Conservation (phyloP, 1,140 invertebrate species). For the Drosophila rufa region DNA sequence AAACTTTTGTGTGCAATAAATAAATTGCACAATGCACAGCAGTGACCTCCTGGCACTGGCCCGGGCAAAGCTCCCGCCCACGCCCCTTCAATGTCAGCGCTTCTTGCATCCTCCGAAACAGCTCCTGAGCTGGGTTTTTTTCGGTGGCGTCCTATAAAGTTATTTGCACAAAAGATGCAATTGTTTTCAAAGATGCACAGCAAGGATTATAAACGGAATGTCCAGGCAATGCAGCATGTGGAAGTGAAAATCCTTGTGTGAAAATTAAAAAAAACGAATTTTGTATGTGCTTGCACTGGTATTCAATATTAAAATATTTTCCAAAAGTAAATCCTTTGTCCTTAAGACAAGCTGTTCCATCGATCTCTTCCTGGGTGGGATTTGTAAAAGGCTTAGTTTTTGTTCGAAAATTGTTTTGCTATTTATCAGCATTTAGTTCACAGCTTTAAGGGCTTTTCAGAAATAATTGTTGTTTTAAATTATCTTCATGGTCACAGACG, state of each 20-base stretch:
- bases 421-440: neutral
- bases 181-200: slow-evolving; percentile 72
- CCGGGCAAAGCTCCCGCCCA: neutral
- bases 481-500: neutral
- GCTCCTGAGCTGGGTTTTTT: slow-evolving; percentile 33
- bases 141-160: slow-evolving; percentile 61
- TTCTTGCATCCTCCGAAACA: slow-evolving; percentile 22
- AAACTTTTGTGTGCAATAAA: slow-evolving; percentile 75
- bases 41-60: slow-evolving; percentile 37
- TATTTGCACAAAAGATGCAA: slow-evolving; percentile 80
- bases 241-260: slow-evolving; percentile 19
- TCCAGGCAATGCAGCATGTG: slow-evolving; percentile 40
- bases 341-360: neutral
- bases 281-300: slow-evolving; percentile 17
- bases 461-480: too few relatives aligned
- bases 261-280: slow-evolving; percentile 27
- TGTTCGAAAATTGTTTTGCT: neutral
- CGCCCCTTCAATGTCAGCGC: slow-evolving; percentile 58
- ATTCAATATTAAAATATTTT: neutral
- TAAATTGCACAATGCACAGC: slow-evolving; percentile 79
- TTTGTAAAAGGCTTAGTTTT: neutral
- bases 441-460: neutral
- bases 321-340: neutral
- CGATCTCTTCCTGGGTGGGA: neutral
- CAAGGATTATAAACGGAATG: slow-evolving; percentile 62